Evolutionary conservation across 2,888 invertebrate species (phyloP).

Genomic region (Xanthia togata): DNA sequence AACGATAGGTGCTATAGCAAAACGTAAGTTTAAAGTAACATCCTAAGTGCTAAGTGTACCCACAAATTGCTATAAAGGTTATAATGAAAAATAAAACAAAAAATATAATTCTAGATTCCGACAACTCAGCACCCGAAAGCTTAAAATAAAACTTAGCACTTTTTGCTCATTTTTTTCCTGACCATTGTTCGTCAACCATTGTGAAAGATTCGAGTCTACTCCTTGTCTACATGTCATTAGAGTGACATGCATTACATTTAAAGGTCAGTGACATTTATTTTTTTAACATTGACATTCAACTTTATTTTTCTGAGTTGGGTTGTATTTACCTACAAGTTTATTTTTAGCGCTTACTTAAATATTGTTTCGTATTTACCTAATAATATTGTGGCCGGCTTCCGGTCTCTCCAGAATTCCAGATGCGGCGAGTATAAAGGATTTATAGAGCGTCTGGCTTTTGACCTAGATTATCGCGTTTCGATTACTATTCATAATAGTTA

Average conservation of each 20-base stretch:
- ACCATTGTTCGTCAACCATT: constrained; percentile 30
- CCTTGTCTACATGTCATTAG: constrained; percentile 17
- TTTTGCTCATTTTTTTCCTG: constrained; percentile 18
- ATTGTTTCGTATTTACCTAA: neutral
- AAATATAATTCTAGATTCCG: too few species aligned
- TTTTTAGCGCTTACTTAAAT: neutral
- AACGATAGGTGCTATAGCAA: neutral
- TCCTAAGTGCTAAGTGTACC: neutral
- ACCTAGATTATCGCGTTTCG: neutral
- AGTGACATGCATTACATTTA: constrained; percentile 22
- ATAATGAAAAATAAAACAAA: neutral
- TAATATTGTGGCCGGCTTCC: neutral
- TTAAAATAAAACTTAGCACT: neutral
- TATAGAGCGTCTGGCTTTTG: neutral
- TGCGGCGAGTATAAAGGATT: neutral
- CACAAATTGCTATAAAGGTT: neutral
- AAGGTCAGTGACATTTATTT: constrained; percentile 37
- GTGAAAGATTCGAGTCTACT: constrained; percentile 21
- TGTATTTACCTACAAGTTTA: constrained; percentile 10
- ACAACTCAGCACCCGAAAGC: neutral
- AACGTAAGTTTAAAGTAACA: neutral
- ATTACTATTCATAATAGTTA: neutral
- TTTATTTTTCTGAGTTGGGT: constrained; percentile 23
- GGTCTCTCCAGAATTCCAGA: constrained; percentile 7
- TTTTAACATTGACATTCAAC: constrained; percentile 41